Base-by-base conservation (phyloP, 2,797 vertebrate genomes). In the Eulemur mongoz region DNA sequence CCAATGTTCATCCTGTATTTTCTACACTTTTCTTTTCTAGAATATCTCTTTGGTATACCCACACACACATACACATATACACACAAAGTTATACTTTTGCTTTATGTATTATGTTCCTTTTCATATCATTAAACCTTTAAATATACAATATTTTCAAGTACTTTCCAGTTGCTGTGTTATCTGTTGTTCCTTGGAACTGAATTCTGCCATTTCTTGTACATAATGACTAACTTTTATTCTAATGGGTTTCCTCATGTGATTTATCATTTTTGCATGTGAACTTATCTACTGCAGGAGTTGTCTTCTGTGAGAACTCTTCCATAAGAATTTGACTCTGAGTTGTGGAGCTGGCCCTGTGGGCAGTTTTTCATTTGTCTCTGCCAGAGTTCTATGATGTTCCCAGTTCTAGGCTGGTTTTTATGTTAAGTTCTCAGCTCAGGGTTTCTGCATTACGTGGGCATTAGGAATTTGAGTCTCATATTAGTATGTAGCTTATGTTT, bases 21-120 rank as follows among this genome's bases (percentile, higher is more conserved):
- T 81, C 79, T 88, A 35, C 85, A 76, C 50, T 93, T 57, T 83
- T 95, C 23, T 92, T 72, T 95, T 94, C 57, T 93, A 87, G 61
- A 91, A 38, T 54, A 61, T 65, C 67, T 90, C 59, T 89, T 85
- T 18, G 20, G 17, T 75, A 78, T 8, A 20, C 54, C 32, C 65
- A 63, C 38, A 76, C 38, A 76, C 14, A 20, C 52, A 32, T 50
- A 70, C n/a, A 70, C 5, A 23, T 45, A 43, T 14, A 63, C 61
- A 63, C 18, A 6, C 25, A 73, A 40, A 82, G 25, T 48, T 89
- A 23, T 63, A 15, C 35, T 84, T 79, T 75, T 75, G 27, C 32
- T 38, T 89, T 93, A 65, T 22, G 2, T 75, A 90, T 57, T 83
- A 35, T 89, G 23, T 57, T 87, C 27, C 54, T 73, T 27, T 89